Conservation (phyloP, 2,797 vertebrate genomes). For the Linurgus olivaceus region DNA sequence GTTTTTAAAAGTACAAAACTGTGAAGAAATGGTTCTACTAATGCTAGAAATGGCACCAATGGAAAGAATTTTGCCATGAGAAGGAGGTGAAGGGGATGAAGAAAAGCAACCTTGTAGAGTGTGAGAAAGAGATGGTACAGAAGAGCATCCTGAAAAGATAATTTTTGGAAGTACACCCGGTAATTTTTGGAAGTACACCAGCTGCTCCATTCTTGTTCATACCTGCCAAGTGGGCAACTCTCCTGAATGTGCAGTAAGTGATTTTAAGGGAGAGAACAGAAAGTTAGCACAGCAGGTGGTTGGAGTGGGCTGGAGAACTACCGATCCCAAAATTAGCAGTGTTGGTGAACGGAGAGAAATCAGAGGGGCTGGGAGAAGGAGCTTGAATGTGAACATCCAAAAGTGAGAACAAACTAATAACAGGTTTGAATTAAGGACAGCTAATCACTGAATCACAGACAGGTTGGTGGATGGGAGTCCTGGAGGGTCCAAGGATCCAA, state of each 20-base stretch:
- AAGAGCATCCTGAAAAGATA: neutral
- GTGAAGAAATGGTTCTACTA: neutral
- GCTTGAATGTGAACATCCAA: neutral
- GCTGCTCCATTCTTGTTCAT: neutral
- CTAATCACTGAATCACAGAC: neutral
- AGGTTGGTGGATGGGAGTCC: too few relatives aligned
- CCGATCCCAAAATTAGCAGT: neutral
- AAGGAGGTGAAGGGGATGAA: neutral
- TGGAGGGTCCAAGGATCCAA: neutral
- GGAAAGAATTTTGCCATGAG: neutral
- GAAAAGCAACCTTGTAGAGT: neutral
- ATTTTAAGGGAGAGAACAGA: neutral
- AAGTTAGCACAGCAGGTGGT: neutral
- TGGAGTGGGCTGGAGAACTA: neutral
- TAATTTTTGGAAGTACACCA: neutral
- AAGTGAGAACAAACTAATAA: neutral
- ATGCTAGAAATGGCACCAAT: neutral
- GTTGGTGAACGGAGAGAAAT: neutral
- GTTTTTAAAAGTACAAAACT: neutral
- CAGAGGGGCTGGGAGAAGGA: neutral
- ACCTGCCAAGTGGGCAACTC: accelerated
- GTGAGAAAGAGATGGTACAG: neutral
- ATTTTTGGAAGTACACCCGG: neutral
- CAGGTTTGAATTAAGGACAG: neutral
- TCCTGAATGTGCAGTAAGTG: neutral